Evolutionary conservation across 2,113 vertebrate genomes (phyloP).

Genomic region (Chlamydotis undulata): DNA sequence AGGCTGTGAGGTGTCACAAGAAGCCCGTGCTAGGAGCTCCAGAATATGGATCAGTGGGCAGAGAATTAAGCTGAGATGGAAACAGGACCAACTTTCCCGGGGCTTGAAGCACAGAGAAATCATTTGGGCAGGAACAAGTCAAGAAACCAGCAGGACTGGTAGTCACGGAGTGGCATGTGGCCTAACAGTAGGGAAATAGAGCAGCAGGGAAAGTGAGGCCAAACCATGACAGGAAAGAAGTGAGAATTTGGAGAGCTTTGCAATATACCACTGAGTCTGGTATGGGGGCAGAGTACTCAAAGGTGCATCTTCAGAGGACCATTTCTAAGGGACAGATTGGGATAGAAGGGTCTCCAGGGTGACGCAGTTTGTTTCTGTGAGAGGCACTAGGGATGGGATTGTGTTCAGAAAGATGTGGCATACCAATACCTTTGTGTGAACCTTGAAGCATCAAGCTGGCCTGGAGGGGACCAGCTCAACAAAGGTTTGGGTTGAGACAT

Average conservation of each 20-base stretch:
- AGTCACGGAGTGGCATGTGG: too few relatives aligned
- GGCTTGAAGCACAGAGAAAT: neutral
- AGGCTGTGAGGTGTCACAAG: neutral
- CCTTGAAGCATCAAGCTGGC: neutral
- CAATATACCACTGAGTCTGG: too few relatives aligned
- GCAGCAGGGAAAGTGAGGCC: neutral
- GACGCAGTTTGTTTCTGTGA: neutral
- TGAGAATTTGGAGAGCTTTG: neutral
- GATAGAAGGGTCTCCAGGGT: neutral
- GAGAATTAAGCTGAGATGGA: neutral
- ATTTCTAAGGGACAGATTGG: neutral
- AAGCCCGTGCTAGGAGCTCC: neutral
- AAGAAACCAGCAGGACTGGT: neutral
- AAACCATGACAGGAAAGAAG: neutral
- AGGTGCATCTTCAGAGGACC: neutral
- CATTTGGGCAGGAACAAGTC: neutral
- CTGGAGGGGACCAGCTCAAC: neutral
- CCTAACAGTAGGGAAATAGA: neutral
- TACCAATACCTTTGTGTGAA: neutral
- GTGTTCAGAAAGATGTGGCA: neutral
- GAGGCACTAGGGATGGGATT: neutral
- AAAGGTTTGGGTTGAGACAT: neutral
- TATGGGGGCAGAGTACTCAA: neutral
- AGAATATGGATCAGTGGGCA: neutral
- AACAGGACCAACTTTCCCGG: neutral